A percentile compares a stretch with the other conserved stretches of the same genome.
These are phyloP conservation scores for Champsocephalus gunnari DNA, from an alignment of 2,797 vertebrate genomes.

Conservation along the genomic window DNA sequence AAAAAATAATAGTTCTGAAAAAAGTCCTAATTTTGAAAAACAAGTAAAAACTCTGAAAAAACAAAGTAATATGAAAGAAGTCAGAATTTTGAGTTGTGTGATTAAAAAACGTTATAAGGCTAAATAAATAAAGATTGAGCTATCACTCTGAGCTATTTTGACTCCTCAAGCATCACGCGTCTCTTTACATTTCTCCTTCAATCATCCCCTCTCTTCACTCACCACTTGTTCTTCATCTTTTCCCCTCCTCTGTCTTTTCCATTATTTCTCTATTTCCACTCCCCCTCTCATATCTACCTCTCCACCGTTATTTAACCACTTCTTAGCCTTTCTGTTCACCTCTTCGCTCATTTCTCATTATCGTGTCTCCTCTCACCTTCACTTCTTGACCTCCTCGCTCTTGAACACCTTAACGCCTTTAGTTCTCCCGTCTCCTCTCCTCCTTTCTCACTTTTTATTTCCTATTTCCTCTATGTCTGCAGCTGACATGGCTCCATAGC, in stretches of 20 bases:
- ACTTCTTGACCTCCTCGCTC: background rate
- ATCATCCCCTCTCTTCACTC: background rate
- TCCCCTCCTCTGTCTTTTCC: slow-evolving; percentile 12
- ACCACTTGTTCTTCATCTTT: slow-evolving; percentile 2
- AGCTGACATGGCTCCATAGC: slow-evolving; percentile 10
- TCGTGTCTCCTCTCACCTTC: background rate
- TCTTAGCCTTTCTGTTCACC: slow-evolving; percentile 1
- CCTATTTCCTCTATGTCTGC: background rate
- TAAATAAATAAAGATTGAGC: too few relatives aligned
- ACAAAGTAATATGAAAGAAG: background rate
- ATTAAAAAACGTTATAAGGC: too few relatives aligned
- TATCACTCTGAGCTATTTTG: too few relatives aligned
- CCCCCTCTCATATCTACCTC: background rate
- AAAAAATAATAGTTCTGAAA: too few relatives aligned
- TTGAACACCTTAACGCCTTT: background rate
- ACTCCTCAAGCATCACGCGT: too few relatives aligned
- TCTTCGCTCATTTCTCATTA: slow-evolving; percentile 13
- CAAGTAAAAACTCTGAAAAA: too few relatives aligned
- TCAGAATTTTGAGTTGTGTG: too few relatives aligned
- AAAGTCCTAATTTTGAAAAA: too few relatives aligned
- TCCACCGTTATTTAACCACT: background rate
- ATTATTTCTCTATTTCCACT: background rate
- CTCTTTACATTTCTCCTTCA: background rate
- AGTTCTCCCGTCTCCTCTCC: background rate
- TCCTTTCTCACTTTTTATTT: background rate